Percentiles rank a stretch among this genome's conserved stretches.
Evolutionary conservation across 2,113 vertebrate genomes (phyloP).

Genomic region (Taxidea taxus): DNA sequence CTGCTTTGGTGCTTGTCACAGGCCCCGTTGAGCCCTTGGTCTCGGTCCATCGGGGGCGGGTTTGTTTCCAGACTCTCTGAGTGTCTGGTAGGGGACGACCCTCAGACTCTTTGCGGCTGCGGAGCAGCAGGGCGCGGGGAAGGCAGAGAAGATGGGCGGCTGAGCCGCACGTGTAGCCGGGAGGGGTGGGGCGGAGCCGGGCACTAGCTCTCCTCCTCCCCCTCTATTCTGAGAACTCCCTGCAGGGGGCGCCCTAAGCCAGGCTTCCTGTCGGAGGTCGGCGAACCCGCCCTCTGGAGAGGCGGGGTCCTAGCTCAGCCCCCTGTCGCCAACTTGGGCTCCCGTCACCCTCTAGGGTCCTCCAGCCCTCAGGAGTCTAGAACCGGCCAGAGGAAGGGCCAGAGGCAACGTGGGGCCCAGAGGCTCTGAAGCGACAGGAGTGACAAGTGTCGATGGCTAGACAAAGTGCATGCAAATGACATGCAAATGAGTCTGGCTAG

Average conservation of each 20-base stretch:
- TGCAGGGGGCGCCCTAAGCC: constrained; percentile 69
- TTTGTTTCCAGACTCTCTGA: not conserved
- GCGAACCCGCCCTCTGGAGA: rapidly evolving
- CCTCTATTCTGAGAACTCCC: constrained; percentile 1
- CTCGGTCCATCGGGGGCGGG: not conserved
- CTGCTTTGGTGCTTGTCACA: not conserved
- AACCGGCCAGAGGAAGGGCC: not conserved
- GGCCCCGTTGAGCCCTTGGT: not conserved
- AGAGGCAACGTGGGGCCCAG: not conserved
- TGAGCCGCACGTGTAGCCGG: rapidly evolving
- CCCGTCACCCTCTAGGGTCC: not conserved
- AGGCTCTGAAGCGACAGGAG: not conserved
- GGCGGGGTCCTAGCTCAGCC: not conserved
- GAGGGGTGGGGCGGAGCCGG: not conserved
- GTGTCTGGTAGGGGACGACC: not conserved
- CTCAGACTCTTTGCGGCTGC: not conserved
- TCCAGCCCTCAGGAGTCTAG: not conserved
- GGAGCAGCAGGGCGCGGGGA: not conserved
- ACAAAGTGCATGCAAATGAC: not conserved
- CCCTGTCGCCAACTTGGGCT: rapidly evolving
- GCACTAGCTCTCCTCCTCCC: not conserved
- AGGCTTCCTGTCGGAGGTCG: not conserved
- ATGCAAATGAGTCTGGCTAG: not conserved
- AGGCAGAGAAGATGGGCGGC: not conserved
- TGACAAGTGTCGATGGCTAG: not conserved